These are phyloP conservation scores for Euleptes europaea DNA, from an alignment of 2,113 vertebrate genomes.

Conservation along the genomic window DNA sequence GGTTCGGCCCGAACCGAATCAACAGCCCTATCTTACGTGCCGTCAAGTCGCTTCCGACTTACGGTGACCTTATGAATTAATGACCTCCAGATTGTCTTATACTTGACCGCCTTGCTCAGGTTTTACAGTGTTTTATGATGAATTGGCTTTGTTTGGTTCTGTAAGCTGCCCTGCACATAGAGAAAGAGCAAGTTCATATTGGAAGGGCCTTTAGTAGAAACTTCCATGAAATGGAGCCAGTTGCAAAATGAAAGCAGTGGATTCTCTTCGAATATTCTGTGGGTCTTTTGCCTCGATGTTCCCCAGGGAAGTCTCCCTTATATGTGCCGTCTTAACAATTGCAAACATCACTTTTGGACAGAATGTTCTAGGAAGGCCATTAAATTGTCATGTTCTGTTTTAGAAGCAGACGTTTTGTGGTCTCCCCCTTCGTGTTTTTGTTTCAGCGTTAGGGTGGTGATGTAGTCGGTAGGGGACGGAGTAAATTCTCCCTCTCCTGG, in stretches of 20 bases:
- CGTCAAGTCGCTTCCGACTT: no score
- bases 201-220: background rate
- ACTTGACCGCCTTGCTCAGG: no score
- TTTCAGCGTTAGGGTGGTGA: background rate
- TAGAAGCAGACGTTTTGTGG: background rate
- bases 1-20: no score
- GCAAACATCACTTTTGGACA: constrained; percentile 20
- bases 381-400: background rate
- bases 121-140: no score
- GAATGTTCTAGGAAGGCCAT: constrained; percentile 29
- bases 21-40: no score
- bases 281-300: background rate
- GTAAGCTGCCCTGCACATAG: no score
- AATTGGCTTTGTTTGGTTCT: no score
- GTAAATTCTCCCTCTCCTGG: background rate
- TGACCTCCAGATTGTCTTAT: no score
- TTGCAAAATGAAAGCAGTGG: background rate
- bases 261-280: constrained; percentile 20
- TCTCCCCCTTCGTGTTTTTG: constrained; percentile 5
- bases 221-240: background rate
- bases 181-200: background rate
- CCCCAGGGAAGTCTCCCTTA: background rate
- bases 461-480: background rate
- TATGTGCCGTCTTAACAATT: constrained; percentile 5
- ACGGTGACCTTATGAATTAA: no score